Evolutionary conservation across 2,797 vertebrate genomes (phyloP), one percentile per base, ranked within the genome.

Genomic region (Acanthurus lineatus): DNA sequence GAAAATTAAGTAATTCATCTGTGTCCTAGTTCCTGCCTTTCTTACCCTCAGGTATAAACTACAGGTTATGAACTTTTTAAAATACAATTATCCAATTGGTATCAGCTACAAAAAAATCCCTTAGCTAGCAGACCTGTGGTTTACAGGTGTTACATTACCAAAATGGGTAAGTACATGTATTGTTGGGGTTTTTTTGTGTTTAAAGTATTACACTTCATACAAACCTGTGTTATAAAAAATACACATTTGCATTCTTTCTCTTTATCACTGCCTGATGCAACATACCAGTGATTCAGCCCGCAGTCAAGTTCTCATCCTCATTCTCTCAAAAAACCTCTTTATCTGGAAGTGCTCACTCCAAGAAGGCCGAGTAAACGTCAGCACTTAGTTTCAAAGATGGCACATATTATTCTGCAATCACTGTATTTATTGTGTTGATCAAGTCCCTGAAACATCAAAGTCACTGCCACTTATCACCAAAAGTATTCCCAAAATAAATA

Each of bases 371-470:
- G 52, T 12, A n/a, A 38, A 61, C 4, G n/a, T 60, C 25, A 67
- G 53, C 32, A 7, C 63, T 76, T 59, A 20, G 6, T 56, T 48
- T 70, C 15, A 49, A 63, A 77, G 35, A 52, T 4, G 44, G 9
- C 62, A n/a, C 20, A 0, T 28, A 68, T 73, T 75, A 68, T 73
- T 65, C 1, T 53, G 60, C 35, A 10, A 7, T 64, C 66, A 67
- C 42, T 74, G 0, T 25, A 17, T 76, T 63, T 64, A 32, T 69
- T 49, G 58, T 62, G 45, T 47, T 76, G 62, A 82, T 68, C 63
- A 14, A 0, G 54, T 52, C 25, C 64, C 28, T 68, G 28, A 56
- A 42, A 76, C 79, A 79, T 86, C 47, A 75, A 85, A 75, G 73
- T 42, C 7, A n/a, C 4, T 17, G 1, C 54, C 5, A 7, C 52